A percentile compares a stretch with the other conserved stretches of the same genome.
phyloP scores from a whole-genome alignment of 2,113 vertebrate species.

The Tringa solitaria region DNA sequence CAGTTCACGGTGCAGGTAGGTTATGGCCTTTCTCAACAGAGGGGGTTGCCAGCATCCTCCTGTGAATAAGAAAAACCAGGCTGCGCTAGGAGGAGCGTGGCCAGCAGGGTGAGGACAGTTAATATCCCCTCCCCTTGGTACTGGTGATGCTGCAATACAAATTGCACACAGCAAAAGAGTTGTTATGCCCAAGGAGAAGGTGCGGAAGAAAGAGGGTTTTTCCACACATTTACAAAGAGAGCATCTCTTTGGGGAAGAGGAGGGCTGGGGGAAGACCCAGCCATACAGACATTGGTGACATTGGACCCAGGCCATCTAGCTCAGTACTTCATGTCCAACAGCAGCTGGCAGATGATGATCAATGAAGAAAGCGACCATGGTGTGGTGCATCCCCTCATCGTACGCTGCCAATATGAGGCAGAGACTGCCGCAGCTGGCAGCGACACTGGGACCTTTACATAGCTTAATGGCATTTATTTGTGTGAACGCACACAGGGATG shows the following conservation, averaged over 20 bases:
- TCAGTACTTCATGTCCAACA: background rate
- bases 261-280: background rate
- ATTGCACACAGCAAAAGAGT: fast-evolving
- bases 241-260: background rate
- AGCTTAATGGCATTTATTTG: background rate
- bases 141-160: background rate
- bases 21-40: background rate
- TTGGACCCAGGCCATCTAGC: background rate
- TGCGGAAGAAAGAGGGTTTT: background rate
- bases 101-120: background rate
- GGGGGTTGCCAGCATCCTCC: background rate
- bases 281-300: no score
- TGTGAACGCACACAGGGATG: background rate
- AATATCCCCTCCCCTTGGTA: background rate
- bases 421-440: background rate
- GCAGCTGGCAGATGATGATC: background rate
- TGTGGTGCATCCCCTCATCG: background rate
- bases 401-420: fast-evolving
- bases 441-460: no score
- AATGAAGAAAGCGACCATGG: background rate
- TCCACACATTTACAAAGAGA: background rate
- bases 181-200: background rate
- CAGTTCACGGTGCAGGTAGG: background rate
- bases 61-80: background rate
- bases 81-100: background rate